Percentiles rank a stretch among this genome's conserved stretches.
Conservation (phyloP, 2,888 invertebrate species). For the Drosophila paramelanica region DNA sequence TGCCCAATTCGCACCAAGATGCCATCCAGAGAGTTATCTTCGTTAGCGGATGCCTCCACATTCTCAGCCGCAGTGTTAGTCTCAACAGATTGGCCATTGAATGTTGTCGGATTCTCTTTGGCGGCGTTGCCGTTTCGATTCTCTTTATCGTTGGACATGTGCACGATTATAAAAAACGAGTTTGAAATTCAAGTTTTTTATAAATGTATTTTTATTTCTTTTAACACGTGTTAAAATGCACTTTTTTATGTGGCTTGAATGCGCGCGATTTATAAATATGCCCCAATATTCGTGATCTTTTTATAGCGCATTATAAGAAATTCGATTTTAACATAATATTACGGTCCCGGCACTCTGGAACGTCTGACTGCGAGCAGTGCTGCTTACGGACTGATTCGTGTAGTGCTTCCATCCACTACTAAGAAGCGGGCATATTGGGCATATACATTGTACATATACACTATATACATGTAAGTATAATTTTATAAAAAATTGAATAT, state of each 20-base stretch:
- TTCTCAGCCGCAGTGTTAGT: slow-evolving; percentile 9
- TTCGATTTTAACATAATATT: slow-evolving; percentile 2
- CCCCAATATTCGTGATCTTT: slow-evolving; percentile 30
- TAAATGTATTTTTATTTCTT: neutral
- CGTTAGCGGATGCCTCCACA: slow-evolving; percentile 36
- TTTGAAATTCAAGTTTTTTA: neutral
- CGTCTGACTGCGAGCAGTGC: slow-evolving; percentile 54
- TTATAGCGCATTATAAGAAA: slow-evolving; percentile 37
- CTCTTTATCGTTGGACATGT: slow-evolving; percentile 30
- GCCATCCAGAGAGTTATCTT: slow-evolving; percentile 72
- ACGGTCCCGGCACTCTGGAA: slow-evolving; percentile 28
- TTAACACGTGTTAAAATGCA: slow-evolving; percentile 63
- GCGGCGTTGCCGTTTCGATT: slow-evolving; percentile 12
- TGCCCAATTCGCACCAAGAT: slow-evolving; percentile 86
- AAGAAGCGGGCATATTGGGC: neutral
- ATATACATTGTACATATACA: too few relatives aligned
- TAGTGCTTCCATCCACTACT: slow-evolving; percentile 10
- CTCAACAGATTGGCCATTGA: slow-evolving; percentile 44
- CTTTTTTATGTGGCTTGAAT: slow-evolving; percentile 48
- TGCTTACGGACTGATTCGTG: slow-evolving; percentile 59
- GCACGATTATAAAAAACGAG: slow-evolving; percentile 1
- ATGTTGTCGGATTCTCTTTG: slow-evolving; percentile 14
- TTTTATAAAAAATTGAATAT: too few relatives aligned
- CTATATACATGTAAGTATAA: too few relatives aligned
- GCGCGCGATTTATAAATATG: slow-evolving; percentile 61